Conservation (phyloP, 2,797 vertebrate genomes). For the Takifugu ocellatus region DNA sequence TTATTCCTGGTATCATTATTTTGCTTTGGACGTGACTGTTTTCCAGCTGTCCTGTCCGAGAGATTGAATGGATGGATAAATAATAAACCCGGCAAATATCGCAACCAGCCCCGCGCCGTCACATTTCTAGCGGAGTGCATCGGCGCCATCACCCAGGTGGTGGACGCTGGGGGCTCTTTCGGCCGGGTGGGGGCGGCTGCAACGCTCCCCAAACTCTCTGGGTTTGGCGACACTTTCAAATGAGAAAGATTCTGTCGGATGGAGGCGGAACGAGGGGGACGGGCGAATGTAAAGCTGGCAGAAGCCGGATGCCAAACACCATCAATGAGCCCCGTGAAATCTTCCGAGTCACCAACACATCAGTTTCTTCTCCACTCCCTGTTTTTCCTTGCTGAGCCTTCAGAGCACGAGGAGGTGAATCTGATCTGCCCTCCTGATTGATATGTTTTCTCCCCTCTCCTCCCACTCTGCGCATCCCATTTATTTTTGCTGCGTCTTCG, state of each 20-base stretch:
- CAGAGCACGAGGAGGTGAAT: conserved; percentile 56
- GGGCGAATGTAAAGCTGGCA: conserved; percentile 56
- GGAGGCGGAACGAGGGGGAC: conserved; percentile 35
- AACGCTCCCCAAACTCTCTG: conserved; percentile 7
- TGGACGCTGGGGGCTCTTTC: no score
- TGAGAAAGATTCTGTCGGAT: conserved; percentile 65
- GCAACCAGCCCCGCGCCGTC: no score
- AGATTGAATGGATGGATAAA: background rate
- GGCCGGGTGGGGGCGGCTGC: no score
- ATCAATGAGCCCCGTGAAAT: conserved; percentile 54
- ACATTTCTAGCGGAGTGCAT: no score
- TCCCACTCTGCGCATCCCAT: conserved; percentile 31
- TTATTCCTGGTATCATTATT: background rate
- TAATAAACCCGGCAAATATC: background rate
- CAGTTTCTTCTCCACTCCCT: conserved; percentile 56
- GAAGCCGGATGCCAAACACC: conserved; percentile 54
- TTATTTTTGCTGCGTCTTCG: conserved; percentile 41
- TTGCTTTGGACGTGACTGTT: background rate
- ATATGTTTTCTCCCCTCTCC: conserved; percentile 57
- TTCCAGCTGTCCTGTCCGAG: background rate
- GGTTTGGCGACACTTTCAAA: conserved; percentile 69
- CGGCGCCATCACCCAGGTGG: no score
- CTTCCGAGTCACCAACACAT: conserved; percentile 42
- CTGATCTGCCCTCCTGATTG: conserved; percentile 60
- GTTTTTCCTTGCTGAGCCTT: conserved; percentile 62